Conservation (phyloP, 2,113 vertebrate genomes). For the Aleadryas rufinucha region DNA sequence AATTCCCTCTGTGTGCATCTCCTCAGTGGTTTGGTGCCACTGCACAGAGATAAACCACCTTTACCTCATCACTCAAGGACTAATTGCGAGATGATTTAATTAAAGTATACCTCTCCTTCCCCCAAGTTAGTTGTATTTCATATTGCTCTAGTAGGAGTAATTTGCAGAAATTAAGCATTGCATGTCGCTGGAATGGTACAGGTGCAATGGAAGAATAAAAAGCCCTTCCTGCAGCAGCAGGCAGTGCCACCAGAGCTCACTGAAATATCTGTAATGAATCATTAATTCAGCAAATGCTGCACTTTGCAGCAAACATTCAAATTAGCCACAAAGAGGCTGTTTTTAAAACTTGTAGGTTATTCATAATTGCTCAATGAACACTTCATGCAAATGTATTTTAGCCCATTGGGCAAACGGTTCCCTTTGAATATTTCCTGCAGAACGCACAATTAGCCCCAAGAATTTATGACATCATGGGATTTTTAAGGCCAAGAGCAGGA, state of each 20-base stretch:
- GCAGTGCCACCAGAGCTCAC: constrained; percentile 50
- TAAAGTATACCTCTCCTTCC: constrained; percentile 74
- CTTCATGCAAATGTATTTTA: constrained; percentile 37
- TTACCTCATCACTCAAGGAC: constrained; percentile 76
- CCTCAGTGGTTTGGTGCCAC: not conserved
- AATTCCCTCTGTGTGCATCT: not conserved
- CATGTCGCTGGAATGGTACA: constrained; percentile 40
- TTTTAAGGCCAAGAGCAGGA: not conserved
- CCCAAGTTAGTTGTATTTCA: constrained; percentile 78
- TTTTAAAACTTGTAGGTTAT: constrained; percentile 45
- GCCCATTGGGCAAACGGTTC: constrained; percentile 28
- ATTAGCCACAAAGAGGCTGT: constrained; percentile 32
- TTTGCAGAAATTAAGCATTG: constrained; percentile 71
- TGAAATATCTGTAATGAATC: constrained; percentile 45
- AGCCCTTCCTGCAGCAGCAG: constrained; percentile 31
- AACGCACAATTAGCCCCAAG: not conserved
- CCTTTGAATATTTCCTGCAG: not conserved
- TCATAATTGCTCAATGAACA: constrained; percentile 41
- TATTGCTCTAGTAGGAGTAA: constrained; percentile 77
- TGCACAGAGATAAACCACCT: constrained; percentile 55
- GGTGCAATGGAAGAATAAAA: constrained; percentile 59
- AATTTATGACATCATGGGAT: not conserved
- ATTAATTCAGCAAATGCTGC: constrained; percentile 61
- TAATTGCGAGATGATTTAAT: constrained; percentile 81
- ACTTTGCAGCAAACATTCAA: constrained; percentile 45